Evolutionary conservation across 2,888 invertebrate genomes (phyloP).

Genomic region (Belgica antarctica): DNA sequence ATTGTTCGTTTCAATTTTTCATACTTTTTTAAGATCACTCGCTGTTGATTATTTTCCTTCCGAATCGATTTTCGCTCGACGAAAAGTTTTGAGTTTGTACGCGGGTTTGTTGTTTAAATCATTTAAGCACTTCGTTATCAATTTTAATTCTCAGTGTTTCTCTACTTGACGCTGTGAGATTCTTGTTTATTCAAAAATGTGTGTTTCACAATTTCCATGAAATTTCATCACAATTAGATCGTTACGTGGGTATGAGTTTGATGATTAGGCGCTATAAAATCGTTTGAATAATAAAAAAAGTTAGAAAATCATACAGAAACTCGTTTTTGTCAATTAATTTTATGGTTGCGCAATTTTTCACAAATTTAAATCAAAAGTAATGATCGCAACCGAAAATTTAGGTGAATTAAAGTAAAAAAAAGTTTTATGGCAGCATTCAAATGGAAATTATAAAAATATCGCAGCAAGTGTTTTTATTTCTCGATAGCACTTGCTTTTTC

Average conservation of each 20-base stretch:
- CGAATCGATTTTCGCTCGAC: not conserved
- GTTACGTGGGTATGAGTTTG: constrained; percentile 23
- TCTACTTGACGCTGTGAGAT: not conserved
- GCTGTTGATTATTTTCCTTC: not conserved
- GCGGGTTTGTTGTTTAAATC: constrained; percentile 14
- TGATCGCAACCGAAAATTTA: constrained; percentile 2
- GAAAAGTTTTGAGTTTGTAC: constrained; percentile 10
- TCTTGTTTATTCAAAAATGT: not conserved
- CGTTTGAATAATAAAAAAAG: not conserved
- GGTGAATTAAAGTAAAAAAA: not conserved
- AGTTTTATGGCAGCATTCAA: not conserved
- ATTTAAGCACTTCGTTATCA: constrained; percentile 35
- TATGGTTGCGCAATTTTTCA: not conserved
- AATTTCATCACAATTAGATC: constrained; percentile 35
- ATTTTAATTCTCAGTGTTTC: not conserved
- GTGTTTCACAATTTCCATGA: constrained; percentile 4
- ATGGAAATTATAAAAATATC: constrained; percentile 22
- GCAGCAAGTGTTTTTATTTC: constrained; percentile 8
- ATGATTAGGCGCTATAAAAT: constrained; percentile 23
- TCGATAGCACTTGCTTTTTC: not conserved
- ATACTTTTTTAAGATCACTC: constrained; percentile 8
- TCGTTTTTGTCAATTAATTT: not conserved
- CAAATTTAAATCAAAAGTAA: not conserved
- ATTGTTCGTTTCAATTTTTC: constrained; percentile 22
- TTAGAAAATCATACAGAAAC: not conserved